phyloP scores from a whole-genome alignment of 2,888 invertebrate genomes.

The Drosophila paranaensis region DNA sequence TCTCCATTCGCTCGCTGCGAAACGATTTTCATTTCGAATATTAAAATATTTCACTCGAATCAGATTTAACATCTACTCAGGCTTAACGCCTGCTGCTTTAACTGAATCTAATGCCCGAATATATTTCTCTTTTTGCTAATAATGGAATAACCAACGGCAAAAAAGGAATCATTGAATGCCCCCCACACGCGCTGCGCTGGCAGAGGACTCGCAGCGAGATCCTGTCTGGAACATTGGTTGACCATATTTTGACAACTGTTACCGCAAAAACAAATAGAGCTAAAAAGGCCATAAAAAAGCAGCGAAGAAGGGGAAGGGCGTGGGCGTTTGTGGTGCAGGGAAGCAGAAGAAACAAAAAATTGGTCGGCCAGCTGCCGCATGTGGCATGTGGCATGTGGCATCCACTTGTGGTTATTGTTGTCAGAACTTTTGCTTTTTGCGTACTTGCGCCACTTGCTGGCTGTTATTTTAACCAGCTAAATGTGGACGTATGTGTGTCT shows the following conservation, averaged over 20 bases:
- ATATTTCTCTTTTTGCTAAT: not conserved
- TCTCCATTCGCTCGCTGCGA: not conserved
- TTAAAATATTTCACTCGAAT: not conserved
- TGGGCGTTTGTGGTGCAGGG: conserved; percentile 7
- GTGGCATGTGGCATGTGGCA: conserved; percentile 57
- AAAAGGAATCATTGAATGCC: not conserved
- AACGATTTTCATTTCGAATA: not conserved
- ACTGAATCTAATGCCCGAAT: not conserved
- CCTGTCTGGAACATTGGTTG: conserved; percentile 36
- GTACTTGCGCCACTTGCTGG: conserved; percentile 48
- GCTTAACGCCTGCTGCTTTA: not conserved
- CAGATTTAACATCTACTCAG: conserved; percentile 1
- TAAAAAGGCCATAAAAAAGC: conserved; percentile 48
- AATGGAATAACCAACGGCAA: not conserved
- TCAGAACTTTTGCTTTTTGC: conserved; percentile 57
- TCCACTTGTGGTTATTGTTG: conserved; percentile 79
- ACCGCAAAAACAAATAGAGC: conserved; percentile 63
- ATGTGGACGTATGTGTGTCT: conserved; percentile 2
- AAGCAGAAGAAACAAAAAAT: conserved; percentile 22
- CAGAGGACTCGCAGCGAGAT: not conserved
- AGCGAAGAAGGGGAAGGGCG: not conserved
- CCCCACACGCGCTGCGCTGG: not conserved
- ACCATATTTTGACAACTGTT: conserved; percentile 78
- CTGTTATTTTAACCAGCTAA: conserved; percentile 44
- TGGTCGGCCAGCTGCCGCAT: conserved; percentile 62